Base-by-base conservation (phyloP, 92 coral and sea anemone species). In the Virgularia gustaviana region DNA sequence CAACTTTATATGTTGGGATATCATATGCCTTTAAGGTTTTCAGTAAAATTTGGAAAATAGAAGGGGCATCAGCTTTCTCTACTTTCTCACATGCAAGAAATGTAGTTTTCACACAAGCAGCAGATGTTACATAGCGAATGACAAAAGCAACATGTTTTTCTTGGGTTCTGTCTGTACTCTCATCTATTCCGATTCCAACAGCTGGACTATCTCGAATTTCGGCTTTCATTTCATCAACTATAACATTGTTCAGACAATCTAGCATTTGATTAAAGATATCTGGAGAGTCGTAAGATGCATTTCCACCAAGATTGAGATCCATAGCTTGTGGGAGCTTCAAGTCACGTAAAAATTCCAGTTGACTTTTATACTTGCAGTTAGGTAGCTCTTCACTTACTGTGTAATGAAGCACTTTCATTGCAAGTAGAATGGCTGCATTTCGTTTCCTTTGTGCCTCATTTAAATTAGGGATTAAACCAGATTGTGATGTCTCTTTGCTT, bases 231-330 rank as follows among this genome's bases (percentile, higher is more conserved):
- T 61, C 68, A 8, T 16, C 24, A 33, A 24, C 68, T 11, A 61
- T 30, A 37, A 37, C 34, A 37, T 61, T 35, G 44, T 37, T 61
- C 15, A 61, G 68, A 25, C 8, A 33, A 33, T 34, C 34, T 7
- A 30, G 68, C 44, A 61, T 61, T 61, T 61, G 68, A 37, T 61
- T 61, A 37, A 61, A 61, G 36, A 33, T 61, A 11, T 30, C 68
- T 61, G 44, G 24, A 61, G 37, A 24, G 6, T 61, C 20, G 36
- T 33, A 61, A n/a, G 29, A 24, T 11, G 34, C 68, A 61, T 61
- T 61, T 33, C 68, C 68, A 13, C 37, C 29, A 41, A 24, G 19
- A 19, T 24, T 31, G 7, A 51, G 25, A 51, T 51, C 19, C 19
- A 51, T 12, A 11, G 58, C 58, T 51, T 51, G 19, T 11, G 68